Evolutionary conservation across 2,113 vertebrate genomes (phyloP).

Genomic region (Xiphophorus hellerii): DNA sequence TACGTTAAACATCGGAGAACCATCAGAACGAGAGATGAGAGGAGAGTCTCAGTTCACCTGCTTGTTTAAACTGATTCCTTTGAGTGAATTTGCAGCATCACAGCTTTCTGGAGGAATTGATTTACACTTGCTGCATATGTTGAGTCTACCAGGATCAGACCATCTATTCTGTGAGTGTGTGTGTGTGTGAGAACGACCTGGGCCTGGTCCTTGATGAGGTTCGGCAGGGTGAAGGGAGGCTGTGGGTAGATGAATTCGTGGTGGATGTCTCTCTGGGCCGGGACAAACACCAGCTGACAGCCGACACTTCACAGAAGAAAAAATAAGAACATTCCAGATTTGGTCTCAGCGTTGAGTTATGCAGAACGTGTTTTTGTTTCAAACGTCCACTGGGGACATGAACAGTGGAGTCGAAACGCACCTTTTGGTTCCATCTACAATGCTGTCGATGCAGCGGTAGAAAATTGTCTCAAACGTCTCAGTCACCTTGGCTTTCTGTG

Average conservation of each 20-base stretch:
- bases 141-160: not conserved
- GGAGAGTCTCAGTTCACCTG: not conserved
- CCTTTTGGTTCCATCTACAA: constrained; percentile 89
- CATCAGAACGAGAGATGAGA: not conserved
- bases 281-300: constrained; percentile 86
- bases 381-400: no score
- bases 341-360: not conserved
- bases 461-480: constrained; percentile 85
- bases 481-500: constrained; percentile 86
- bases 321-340: not conserved
- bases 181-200: constrained; percentile 70
- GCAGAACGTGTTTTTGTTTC: not conserved
- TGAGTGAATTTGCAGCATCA: no score
- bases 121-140: not conserved
- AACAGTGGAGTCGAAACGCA: constrained; percentile 42
- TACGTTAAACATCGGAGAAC: not conserved
- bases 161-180: not conserved
- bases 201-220: constrained; percentile 82
- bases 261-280: constrained; percentile 87
- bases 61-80: not conserved
- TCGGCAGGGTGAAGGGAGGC: constrained; percentile 81
- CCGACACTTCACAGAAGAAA: constrained; percentile 61
- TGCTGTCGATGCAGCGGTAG: constrained; percentile 83
- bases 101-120: no score
- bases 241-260: constrained; percentile 90